Conservation (phyloP, 1,140 invertebrate species). For the Leptinotarsa defecta region DNA sequence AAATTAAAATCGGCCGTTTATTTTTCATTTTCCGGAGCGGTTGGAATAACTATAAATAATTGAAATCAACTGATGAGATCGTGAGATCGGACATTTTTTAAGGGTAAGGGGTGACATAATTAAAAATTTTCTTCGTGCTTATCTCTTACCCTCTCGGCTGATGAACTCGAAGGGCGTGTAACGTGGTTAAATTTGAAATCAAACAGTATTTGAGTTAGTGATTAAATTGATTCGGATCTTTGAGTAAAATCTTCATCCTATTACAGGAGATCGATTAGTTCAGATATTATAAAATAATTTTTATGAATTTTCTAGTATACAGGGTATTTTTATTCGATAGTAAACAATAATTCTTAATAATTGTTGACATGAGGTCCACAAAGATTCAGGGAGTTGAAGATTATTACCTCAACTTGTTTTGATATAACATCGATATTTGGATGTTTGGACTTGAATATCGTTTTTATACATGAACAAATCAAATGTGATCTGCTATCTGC, state of each 20-base stretch:
- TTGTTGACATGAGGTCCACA: no score
- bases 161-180: neutral
- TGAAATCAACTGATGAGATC: slow-evolving; percentile 30
- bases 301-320: neutral
- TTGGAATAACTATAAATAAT: slow-evolving; percentile 29
- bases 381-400: no score
- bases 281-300: neutral
- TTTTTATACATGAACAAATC: no score
- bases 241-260: no score
- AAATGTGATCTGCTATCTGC: no score
- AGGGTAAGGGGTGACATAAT: slow-evolving; percentile 22
- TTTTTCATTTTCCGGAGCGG: slow-evolving; percentile 26
- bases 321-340: no score
- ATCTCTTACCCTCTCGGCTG: slow-evolving; percentile 13
- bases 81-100: slow-evolving; percentile 24
- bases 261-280: neutral
- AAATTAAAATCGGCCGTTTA: slow-evolving; percentile 30
- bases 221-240: neutral
- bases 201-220: neutral
- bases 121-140: slow-evolving; percentile 28
- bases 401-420: no score
- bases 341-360: no score
- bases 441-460: no score
- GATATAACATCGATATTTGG: no score
- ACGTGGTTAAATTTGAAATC: slow-evolving; percentile 12